These are phyloP conservation scores for Henicopernis longicauda DNA, from an alignment of 2,113 vertebrate genomes.

Conservation along the genomic window DNA sequence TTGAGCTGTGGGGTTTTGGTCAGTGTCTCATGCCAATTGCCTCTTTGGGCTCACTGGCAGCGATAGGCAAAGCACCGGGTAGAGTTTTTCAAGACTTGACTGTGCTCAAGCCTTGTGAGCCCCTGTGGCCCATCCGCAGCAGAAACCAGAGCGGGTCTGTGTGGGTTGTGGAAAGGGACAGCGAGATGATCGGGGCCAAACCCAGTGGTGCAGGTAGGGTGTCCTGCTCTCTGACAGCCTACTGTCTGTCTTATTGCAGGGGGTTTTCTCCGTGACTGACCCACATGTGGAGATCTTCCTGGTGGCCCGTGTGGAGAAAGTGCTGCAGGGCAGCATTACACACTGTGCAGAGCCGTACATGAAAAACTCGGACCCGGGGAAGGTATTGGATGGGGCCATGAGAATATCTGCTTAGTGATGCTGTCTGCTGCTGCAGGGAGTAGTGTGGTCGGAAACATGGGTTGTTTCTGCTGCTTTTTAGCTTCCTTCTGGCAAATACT, in stretches of 20 bases:
- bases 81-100: background rate
- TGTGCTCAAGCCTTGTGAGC: background rate
- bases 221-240: background rate
- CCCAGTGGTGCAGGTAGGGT: accelerated
- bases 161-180: background rate
- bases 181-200: accelerated
- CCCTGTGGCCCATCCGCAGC: background rate
- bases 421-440: background rate
- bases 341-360: conserved; percentile 93
- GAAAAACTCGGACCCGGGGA: conserved; percentile 85
- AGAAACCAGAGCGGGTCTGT: background rate
- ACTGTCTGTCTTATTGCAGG: conserved; percentile 69
- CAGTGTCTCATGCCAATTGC: background rate
- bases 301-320: conserved; percentile 92
- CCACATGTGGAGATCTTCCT: conserved; percentile 92
- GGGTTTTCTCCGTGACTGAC: conserved; percentile 91
- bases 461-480: background rate
- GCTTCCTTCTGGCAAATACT: background rate
- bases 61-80: background rate
- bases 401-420: background rate
- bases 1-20: background rate
- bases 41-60: accelerated
- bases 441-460: background rate
- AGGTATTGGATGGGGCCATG: conserved; percentile 70
- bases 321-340: conserved; percentile 92